Base-by-base conservation (phyloP, 2,888 invertebrate species). In the Aplocera efformata region DNA sequence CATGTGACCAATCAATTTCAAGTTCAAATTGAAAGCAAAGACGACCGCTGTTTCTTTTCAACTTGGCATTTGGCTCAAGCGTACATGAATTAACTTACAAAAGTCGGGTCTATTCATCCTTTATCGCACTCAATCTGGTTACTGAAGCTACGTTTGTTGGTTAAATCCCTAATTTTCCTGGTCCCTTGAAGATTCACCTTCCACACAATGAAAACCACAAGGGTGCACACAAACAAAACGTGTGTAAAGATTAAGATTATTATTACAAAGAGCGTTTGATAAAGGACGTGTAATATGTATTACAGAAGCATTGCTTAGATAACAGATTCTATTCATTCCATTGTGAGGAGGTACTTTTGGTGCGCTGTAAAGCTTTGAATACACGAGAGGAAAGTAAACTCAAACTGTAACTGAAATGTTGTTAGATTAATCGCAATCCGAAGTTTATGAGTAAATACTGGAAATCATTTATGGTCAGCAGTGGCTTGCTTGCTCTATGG, bases 241-340 rank as follows among this genome's bases (percentile, higher is more conserved):
- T 38, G 42, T 39, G 44, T 42, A 46, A 33, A 53, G 49, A 53
- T 53, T 50, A 45, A 48, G 48, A 43, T 43, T 43, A 34, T 25
- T 40, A 32, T 38, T 40, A 48, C 40, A 43, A 47, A 40, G 42
- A 34, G 33, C 33, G 13, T 21, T 38, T 37, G 42, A 53, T 42
- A 47, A 37, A 42, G 37, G 39, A 30, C 40, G 42, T 34, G 31
- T 22, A 23, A 32, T 36, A 39, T 7, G 27, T 27, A 21, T 22
- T 32, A 45, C 45, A 10, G 32, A 42, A 35, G 39, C 36, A 13
- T 40, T 32, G 27, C 40, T 37, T 24, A 49, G 48, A 54, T 54
- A 54, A 48, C 39, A 33, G 39, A 38, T 39, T 32, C 35, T 40
- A 51, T 49, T 50, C 46, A 48, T 42, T 40, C 26, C 33, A 37